Conservation (phyloP, 2,113 vertebrate genomes). For the Brachionichthys hirsutus region DNA sequence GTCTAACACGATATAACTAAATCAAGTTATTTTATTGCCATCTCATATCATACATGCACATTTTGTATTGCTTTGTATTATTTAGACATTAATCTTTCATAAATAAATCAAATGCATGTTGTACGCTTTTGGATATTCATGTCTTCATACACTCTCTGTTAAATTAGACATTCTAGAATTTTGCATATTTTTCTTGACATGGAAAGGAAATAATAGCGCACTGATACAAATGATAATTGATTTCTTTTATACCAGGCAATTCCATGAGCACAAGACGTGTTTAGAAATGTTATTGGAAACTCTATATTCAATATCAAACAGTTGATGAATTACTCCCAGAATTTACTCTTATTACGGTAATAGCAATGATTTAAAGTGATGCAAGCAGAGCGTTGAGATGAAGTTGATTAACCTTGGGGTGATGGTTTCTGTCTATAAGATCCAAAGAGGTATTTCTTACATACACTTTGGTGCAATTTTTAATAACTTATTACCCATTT, state of each 20-base stretch:
- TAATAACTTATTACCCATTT: background rate
- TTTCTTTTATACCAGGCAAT: background rate
- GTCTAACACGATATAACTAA: no score
- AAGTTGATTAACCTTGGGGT: background rate
- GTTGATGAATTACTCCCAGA: constrained; percentile 6
- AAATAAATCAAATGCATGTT: no score
- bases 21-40: no score
- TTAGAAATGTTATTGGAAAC: background rate
- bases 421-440: background rate
- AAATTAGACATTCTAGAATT: background rate
- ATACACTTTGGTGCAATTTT: background rate
- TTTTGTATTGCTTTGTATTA: no score
- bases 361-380: constrained; percentile 17
- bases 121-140: no score
- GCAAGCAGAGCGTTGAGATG: background rate
- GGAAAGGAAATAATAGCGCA: no score
- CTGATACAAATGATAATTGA: background rate
- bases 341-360: constrained; percentile 29
- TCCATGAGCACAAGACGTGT: no score
- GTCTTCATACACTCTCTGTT: background rate
- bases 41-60: no score
- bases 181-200: no score
- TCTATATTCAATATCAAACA: constrained; percentile 2
- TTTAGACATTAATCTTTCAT: no score
- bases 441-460: background rate